Percentiles rank a stretch among this genome's conserved stretches.
Evolutionary conservation across 1,140 invertebrate genomes (phyloP).

Genomic region (Sminthurides bifidus): DNA sequence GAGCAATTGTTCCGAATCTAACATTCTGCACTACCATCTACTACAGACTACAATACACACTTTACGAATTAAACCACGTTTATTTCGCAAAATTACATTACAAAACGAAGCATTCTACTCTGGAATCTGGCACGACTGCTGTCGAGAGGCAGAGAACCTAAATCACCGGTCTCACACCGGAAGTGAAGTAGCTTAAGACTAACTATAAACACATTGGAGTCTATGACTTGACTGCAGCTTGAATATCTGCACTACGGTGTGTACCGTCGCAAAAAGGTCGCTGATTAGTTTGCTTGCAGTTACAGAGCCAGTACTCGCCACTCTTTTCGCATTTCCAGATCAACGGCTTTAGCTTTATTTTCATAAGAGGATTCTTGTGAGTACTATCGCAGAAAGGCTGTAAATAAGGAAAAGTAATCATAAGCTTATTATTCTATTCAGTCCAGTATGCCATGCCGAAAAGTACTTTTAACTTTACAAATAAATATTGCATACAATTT

Average conservation of each 20-base stretch:
- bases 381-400: slow-evolving; percentile 90
- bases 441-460: not conserved
- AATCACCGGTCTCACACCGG: too few relatives aligned
- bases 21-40: too few relatives aligned
- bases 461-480: not conserved
- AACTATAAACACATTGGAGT: too few relatives aligned
- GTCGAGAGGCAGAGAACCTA: too few relatives aligned
- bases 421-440: slow-evolving; percentile 4
- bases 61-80: too few relatives aligned
- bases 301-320: slow-evolving; percentile 94
- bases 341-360: slow-evolving; percentile 51
- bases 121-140: too few relatives aligned
- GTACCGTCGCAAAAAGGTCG: slow-evolving; percentile 96
- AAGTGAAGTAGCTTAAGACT: too few relatives aligned
- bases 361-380: slow-evolving; percentile 61
- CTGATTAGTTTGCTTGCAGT: slow-evolving; percentile 91
- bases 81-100: too few relatives aligned
- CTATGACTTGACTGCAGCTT: slow-evolving; percentile 11
- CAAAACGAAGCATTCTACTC: too few relatives aligned
- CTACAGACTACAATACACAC: too few relatives aligned
- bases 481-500: not conserved
- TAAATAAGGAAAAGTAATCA: slow-evolving; percentile 25
- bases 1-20: too few relatives aligned
- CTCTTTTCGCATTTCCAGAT: slow-evolving; percentile 71
- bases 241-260: slow-evolving; percentile 44